phyloP scores from a whole-genome alignment of 2,888 invertebrate genomes.

The Neuroscelio doddi region DNA sequence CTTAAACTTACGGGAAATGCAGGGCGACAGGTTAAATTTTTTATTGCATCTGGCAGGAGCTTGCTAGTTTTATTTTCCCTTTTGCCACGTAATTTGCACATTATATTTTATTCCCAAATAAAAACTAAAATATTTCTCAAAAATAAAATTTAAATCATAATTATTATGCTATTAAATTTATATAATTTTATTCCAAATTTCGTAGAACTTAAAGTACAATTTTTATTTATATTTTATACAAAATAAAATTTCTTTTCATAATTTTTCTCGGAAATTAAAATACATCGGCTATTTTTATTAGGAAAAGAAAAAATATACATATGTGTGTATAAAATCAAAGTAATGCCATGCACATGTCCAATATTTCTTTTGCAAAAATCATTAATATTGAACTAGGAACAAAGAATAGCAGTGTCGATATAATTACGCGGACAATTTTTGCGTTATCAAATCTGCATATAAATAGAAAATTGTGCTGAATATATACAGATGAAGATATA shows the following conservation, averaged over 20 bases:
- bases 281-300: too few species aligned
- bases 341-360: too few species aligned
- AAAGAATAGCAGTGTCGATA: too few species aligned
- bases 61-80: background rate
- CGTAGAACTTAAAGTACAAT: conserved; percentile 21
- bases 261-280: conserved; percentile 19
- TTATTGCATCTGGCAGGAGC: background rate
- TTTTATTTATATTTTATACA: conserved; percentile 7
- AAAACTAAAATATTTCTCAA: too few species aligned
- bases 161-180: too few species aligned
- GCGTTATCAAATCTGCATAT: conserved; percentile 61
- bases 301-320: conserved; percentile 9
- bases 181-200: conserved; percentile 24
- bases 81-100: too few species aligned
- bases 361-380: too few species aligned
- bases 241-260: conserved; percentile 1
- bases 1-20: conserved; percentile 9
- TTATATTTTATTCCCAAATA: too few species aligned
- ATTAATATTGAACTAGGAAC: too few species aligned
- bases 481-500: conserved; percentile 51
- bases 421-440: too few species aligned
- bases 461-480: conserved; percentile 60
- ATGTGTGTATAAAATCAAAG: too few species aligned
- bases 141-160: too few species aligned
- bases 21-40: background rate